These are phyloP conservation scores for Tetanocera ferruginea DNA, from an alignment of 2,888 invertebrate species.

Conservation along the genomic window DNA sequence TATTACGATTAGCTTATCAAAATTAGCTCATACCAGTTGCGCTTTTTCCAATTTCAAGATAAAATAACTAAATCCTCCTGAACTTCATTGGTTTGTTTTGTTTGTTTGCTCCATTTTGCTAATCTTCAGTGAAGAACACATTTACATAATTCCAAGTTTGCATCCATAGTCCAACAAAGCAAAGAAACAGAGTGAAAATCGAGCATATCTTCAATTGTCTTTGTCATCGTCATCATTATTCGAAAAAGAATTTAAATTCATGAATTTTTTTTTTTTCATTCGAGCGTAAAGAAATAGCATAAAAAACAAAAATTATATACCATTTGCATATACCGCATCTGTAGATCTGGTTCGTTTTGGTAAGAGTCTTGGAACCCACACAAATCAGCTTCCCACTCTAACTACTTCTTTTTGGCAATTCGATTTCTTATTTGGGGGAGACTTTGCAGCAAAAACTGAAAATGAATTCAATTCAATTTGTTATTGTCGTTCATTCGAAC, in stretches of 20 bases:
- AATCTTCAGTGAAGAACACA: neutral
- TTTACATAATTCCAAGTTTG: conserved; percentile 12
- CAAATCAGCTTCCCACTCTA: neutral
- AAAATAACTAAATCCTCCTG: too few species aligned
- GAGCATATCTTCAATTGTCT: neutral
- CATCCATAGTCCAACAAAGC: neutral
- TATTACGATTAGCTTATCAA: neutral
- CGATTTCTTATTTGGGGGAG: neutral
- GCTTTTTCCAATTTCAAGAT: neutral
- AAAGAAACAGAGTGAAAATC: neutral
- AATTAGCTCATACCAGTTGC: neutral
- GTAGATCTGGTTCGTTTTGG: too few species aligned
- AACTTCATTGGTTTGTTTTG: neutral
- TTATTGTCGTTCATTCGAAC: conserved; percentile 6
- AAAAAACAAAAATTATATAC: neutral
- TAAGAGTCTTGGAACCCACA: neutral
- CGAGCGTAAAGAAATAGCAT: too few species aligned
- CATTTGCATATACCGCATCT: neutral
- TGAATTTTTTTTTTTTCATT: neutral
- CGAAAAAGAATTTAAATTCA: neutral
- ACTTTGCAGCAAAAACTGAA: neutral
- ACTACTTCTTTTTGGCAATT: neutral
- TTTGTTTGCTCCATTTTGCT: neutral
- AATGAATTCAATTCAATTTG: conserved; percentile 18
- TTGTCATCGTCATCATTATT: neutral